Percentiles rank a stretch among this genome's conserved stretches.
Conservation (phyloP, 2,888 invertebrate species). For the Parthenolecanium corni region DNA sequence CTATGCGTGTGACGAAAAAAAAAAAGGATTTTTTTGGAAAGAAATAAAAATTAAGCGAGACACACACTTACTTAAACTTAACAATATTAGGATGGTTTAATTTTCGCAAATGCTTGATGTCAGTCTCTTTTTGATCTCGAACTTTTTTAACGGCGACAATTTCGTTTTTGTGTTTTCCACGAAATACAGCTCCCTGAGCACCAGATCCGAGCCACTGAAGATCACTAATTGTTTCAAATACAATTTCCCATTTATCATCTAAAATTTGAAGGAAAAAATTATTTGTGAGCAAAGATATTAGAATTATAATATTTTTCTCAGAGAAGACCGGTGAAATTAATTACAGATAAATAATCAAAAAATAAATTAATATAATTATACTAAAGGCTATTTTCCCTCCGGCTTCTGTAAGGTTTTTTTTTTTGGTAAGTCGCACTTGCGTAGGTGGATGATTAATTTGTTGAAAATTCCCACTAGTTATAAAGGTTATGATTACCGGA, state of each 20-base stretch:
- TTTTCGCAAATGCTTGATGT: slow-evolving; percentile 80
- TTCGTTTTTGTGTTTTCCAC: slow-evolving; percentile 68
- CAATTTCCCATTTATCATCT: slow-evolving; percentile 86
- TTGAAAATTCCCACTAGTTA: too few relatives aligned
- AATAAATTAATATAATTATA: too few relatives aligned
- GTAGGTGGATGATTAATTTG: too few relatives aligned
- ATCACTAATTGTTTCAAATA: slow-evolving; percentile 79
- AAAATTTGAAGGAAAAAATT: slow-evolving; percentile 15
- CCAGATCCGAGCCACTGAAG: slow-evolving; percentile 87
- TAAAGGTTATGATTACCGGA: too few relatives aligned
- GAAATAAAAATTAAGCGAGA: not conserved
- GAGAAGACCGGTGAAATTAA: too few relatives aligned
- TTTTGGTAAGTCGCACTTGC: too few relatives aligned
- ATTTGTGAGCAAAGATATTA: not conserved
- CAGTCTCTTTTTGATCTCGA: slow-evolving; percentile 78
- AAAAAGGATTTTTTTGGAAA: too few relatives aligned
- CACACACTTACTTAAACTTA: slow-evolving; percentile 53
- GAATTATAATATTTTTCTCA: too few relatives aligned
- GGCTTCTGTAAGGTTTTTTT: too few relatives aligned
- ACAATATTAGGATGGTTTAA: slow-evolving; percentile 93
- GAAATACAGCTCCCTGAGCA: slow-evolving; percentile 90
- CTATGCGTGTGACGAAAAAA: too few relatives aligned
- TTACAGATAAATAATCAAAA: too few relatives aligned
- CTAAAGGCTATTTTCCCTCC: too few relatives aligned
- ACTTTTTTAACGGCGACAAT: slow-evolving; percentile 95